A percentile compares a stretch with the other conserved stretches of the same genome.
phyloP scores from a whole-genome alignment of 1,140 invertebrate species.

The Oryctes rhinoceros region DNA sequence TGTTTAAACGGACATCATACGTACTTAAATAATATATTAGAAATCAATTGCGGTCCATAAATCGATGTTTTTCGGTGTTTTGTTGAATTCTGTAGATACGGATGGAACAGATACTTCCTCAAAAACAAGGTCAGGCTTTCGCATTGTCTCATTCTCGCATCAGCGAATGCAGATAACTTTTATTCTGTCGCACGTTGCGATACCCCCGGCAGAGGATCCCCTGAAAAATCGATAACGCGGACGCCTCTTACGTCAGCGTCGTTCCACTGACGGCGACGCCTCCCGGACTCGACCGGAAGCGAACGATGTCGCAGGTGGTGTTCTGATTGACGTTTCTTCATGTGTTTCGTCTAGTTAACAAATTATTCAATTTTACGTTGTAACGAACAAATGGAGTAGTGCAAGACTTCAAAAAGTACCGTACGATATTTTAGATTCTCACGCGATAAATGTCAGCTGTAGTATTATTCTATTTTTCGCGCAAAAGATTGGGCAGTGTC shows the following conservation, averaged over 20 bases:
- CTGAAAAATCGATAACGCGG: slow-evolving; percentile 59
- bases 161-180: neutral
- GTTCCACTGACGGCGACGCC: slow-evolving; percentile 53
- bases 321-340: slow-evolving; percentile 60
- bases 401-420: slow-evolving; percentile 2
- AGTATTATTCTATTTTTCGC: neutral
- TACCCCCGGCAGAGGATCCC: slow-evolving; percentile 49
- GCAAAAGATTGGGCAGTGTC: slow-evolving; percentile 3
- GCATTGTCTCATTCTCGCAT: slow-evolving; percentile 42
- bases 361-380: neutral
- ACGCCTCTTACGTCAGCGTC: slow-evolving; percentile 60
- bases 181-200: neutral
- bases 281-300: slow-evolving; percentile 53
- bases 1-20: too few species aligned
- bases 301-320: slow-evolving; percentile 59
- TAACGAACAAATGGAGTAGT: neutral
- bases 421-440: neutral
- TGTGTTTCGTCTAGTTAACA: slow-evolving; percentile 44
- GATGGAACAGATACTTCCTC: slow-evolving; percentile 53
- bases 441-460: slow-evolving; percentile 4
- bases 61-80: neutral
- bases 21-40: too few species aligned
- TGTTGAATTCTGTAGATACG: slow-evolving; percentile 45
- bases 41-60: too few species aligned
- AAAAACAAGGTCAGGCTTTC: slow-evolving; percentile 52